A percentile compares a stretch with the other conserved stretches of the same genome.
phyloP scores from a whole-genome alignment of 2,888 invertebrate genomes.

The Tenthredo amoena region DNA sequence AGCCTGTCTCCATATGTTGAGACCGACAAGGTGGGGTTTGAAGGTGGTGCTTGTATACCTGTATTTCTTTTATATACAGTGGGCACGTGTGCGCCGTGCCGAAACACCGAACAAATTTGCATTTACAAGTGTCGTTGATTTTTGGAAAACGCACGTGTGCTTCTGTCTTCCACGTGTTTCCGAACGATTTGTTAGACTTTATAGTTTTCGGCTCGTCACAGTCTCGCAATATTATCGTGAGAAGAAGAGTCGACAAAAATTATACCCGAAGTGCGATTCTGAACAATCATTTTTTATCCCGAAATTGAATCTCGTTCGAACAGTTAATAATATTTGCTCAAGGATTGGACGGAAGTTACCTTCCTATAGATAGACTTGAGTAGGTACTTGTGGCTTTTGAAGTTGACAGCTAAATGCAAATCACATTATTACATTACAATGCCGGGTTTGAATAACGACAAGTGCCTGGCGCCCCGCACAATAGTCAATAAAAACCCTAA shows the following conservation, averaged over 20 bases:
- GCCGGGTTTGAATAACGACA: constrained; percentile 43
- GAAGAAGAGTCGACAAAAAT: neutral
- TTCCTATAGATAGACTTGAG: neutral
- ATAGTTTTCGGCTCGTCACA: neutral
- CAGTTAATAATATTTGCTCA: neutral
- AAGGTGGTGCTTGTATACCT: constrained; percentile 25
- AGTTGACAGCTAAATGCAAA: constrained; percentile 29
- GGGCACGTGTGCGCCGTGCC: constrained; percentile 47
- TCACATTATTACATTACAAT: constrained; percentile 47
- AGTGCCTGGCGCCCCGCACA: constrained; percentile 39
- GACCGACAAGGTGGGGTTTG: constrained; percentile 31
- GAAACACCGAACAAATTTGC: constrained; percentile 43
- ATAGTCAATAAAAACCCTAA: constrained; percentile 27
- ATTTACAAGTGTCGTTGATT: constrained; percentile 46
- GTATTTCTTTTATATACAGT: constrained; percentile 11
- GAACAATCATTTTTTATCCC: neutral
- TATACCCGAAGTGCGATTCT: neutral
- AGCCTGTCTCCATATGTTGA: constrained; percentile 32
- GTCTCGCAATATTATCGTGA: neutral
- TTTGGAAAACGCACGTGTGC: constrained; percentile 14
- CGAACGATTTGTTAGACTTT: constrained; percentile 1
- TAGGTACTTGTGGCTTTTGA: neutral
- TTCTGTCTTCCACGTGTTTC: neutral
- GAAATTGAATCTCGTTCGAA: neutral
- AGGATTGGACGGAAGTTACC: neutral